Base-by-base conservation (phyloP, 1,140 invertebrate species). In the Triops cancriformis region DNA sequence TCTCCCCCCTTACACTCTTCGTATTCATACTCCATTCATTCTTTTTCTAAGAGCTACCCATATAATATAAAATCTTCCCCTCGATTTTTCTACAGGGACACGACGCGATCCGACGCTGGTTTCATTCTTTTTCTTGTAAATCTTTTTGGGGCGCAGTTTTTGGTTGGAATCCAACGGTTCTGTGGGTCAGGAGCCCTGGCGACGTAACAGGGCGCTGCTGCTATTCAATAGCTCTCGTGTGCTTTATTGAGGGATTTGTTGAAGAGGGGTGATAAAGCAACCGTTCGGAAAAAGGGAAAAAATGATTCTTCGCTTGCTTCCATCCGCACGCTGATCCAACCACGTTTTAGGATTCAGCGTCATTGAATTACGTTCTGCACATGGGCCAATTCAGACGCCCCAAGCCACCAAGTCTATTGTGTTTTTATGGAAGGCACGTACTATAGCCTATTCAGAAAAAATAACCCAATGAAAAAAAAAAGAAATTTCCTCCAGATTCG, bases 31-130 rank as follows among this genome's bases (percentile, higher is more conserved):
- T 64, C 51, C 51, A 64, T 64, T 64, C 51, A 64, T n/a, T 64
- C 51, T 64, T 64, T 64, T 64, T 64, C 23, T 64, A 18, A 23
- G 51, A 64, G 51, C 23, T 64, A 23, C 51, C 51, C 51, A 64
- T 64, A 64, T 64, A 64, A 64, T 64, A 64, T 64, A 64, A 64
- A 64, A n/a, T 64, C 51, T 64, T 64, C 51, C 51, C 51, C 51
- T 64, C 51, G 51, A 64, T 64, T 64, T 64, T 64, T 64, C 31
- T 37, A 37, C 31, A 37, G 31, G n/a, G 31, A 37, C 31, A 37
- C 31, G 31, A 37, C 18, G 51, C 51, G 51, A 64, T 64, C 51
- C 51, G 51, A 64, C 51, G 51, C 51, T 64, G 51, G 51, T 64
- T 64, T 64, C 23, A 64, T 64, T 64, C 51, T 64, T 64, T 64